Percentiles rank a stretch among this genome's conserved stretches.
phyloP scores from a whole-genome alignment of 2,888 invertebrate species.

The Ornithoptera priamus region DNA sequence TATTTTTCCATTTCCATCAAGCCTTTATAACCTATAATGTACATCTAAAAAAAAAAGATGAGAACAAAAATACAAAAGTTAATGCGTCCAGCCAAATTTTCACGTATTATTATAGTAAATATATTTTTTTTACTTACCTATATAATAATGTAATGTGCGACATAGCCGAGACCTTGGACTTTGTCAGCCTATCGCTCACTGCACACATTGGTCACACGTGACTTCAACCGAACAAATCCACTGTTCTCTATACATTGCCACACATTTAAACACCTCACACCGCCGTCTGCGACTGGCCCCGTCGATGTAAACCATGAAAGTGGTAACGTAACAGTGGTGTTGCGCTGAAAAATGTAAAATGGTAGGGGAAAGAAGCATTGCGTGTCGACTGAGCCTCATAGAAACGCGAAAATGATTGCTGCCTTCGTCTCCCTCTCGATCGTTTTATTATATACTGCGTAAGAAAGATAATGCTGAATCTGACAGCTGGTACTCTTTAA shows the following conservation, averaged over 20 bases:
- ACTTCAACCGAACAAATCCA: conserved; percentile 36
- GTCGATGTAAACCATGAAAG: conserved; percentile 43
- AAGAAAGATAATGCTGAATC: background rate
- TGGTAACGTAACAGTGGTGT: conserved; percentile 43
- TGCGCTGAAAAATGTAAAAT: conserved; percentile 50
- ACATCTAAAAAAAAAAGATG: background rate
- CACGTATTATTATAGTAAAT: background rate
- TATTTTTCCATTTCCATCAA: background rate
- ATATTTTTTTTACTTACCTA: background rate
- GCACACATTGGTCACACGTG: conserved; percentile 50
- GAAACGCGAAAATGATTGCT: conserved; percentile 66
- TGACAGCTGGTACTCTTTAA: background rate
- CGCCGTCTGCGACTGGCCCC: conserved; percentile 40
- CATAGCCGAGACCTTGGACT: conserved; percentile 64
- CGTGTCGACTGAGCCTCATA: conserved; percentile 57
- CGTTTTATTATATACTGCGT: background rate
- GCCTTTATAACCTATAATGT: background rate
- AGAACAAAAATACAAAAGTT: background rate
- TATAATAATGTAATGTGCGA: conserved; percentile 50
- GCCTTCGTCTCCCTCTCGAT: conserved; percentile 16
- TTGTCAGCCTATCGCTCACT: conserved; percentile 48
- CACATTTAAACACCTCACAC: conserved; percentile 47
- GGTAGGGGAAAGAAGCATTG: conserved; percentile 66
- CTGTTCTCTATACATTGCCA: conserved; percentile 55
- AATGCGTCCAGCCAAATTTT: background rate